These are phyloP conservation scores for Tetropium fuscum DNA, from an alignment of 2,888 invertebrate species.

Conservation along the genomic window DNA sequence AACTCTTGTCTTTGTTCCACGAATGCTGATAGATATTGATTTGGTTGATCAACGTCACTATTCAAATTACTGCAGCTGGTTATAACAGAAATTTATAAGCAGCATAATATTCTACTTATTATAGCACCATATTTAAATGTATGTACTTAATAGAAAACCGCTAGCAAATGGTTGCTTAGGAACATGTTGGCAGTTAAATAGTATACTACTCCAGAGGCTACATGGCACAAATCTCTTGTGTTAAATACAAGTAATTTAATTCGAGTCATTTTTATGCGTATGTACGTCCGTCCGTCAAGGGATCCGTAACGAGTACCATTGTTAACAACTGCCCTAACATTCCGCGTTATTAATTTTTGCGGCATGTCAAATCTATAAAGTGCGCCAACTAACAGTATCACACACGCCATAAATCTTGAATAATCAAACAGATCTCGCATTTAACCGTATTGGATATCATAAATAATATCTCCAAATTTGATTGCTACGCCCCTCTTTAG, in stretches of 20 bases:
- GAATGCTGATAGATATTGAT: too few species aligned
- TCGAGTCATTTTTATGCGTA: conserved; percentile 28
- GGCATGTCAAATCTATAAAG: conserved; percentile 51
- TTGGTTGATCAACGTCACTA: too few species aligned
- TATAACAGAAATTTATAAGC: too few species aligned
- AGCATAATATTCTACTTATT: too few species aligned
- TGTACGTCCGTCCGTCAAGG: conserved; percentile 31
- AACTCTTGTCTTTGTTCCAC: too few species aligned
- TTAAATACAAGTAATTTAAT: conserved; percentile 37
- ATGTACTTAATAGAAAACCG: too few species aligned
- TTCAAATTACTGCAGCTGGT: too few species aligned
- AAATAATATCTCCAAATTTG: conserved; percentile 42
- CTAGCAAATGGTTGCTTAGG: too few species aligned
- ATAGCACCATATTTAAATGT: too few species aligned
- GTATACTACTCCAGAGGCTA: too few species aligned
- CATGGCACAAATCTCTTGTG: conserved; percentile 29
- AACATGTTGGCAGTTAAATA: too few species aligned
- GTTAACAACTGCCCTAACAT: conserved; percentile 51
- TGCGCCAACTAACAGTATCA: conserved; percentile 50
- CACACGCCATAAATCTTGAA: conserved; percentile 53
- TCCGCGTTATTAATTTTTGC: conserved; percentile 56
- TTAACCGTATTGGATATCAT: conserved; percentile 43
- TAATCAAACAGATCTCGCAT: conserved; percentile 47
- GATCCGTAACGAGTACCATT: conserved; percentile 50
- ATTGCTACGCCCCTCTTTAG: conserved; percentile 43